phyloP scores from a whole-genome alignment of 1,140 invertebrate genomes.

The Drosophila mauritiana region DNA sequence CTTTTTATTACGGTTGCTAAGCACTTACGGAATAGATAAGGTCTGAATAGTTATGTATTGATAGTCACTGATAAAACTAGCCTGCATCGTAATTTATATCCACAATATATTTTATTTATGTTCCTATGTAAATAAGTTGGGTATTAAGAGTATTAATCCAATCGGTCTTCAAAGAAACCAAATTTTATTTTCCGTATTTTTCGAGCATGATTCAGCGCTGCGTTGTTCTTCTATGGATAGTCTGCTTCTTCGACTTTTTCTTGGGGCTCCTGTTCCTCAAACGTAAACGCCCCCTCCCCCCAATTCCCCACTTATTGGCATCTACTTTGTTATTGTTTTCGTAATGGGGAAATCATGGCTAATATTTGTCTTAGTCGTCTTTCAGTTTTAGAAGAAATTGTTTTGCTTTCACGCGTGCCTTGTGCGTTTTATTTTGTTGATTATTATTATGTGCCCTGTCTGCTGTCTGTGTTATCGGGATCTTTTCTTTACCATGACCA shows the following conservation, averaged over 20 bases:
- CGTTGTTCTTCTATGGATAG: constrained; percentile 54
- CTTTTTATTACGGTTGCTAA: background rate
- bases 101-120: too few relatives aligned
- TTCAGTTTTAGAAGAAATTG: constrained; percentile 52
- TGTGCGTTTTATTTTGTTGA: constrained; percentile 27
- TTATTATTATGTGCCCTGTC: constrained; percentile 38
- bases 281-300: background rate
- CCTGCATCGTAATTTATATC: too few relatives aligned
- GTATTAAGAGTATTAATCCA: constrained; percentile 1
- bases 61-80: too few relatives aligned
- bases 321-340: constrained; percentile 74
- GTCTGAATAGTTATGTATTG: too few relatives aligned
- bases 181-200: constrained; percentile 56
- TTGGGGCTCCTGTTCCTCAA: constrained; percentile 42
- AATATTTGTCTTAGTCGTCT: constrained; percentile 52
- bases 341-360: constrained; percentile 44
- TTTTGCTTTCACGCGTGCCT: constrained; percentile 6
- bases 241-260: constrained; percentile 24
- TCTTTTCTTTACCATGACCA: constrained; percentile 71
- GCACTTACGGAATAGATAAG: background rate
- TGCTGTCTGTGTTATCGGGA: constrained; percentile 52
- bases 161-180: constrained; percentile 3
- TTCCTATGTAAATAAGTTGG: too few relatives aligned
- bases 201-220: constrained; percentile 71
- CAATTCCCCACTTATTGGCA: background rate